Evolutionary conservation across 2,797 vertebrate species (phyloP).

Genomic region (Carcharodon carcharias): DNA sequence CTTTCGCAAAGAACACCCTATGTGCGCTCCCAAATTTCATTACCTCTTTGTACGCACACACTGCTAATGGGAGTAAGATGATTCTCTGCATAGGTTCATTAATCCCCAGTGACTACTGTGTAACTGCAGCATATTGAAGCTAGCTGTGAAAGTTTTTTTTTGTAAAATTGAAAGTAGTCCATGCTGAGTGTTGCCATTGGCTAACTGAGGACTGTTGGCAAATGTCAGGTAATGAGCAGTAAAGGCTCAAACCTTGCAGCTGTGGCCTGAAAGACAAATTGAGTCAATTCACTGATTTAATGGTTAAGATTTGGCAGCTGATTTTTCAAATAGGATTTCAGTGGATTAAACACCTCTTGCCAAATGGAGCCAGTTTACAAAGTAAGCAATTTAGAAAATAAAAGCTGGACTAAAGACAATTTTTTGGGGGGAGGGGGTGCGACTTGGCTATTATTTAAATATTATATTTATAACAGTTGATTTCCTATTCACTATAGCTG

Average conservation of each 20-base stretch:
- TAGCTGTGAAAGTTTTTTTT: neutral
- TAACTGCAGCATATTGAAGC: neutral
- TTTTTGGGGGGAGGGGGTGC: neutral
- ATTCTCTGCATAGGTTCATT: neutral
- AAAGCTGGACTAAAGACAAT: neutral
- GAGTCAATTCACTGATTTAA: neutral
- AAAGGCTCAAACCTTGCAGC: neutral
- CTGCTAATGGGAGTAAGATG: neutral
- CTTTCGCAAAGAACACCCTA: neutral
- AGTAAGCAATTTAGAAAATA: neutral
- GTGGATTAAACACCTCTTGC: conserved; percentile 34
- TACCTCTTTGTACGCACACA: neutral
- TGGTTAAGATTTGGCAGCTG: neutral
- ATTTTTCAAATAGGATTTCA: conserved; percentile 39
- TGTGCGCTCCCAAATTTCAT: neutral
- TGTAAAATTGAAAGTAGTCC: neutral
- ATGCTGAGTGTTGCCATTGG: neutral
- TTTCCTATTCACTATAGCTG: neutral
- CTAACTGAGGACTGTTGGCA: neutral
- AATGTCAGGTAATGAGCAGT: neutral
- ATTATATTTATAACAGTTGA: neutral
- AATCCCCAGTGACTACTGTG: neutral
- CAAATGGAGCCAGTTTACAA: neutral
- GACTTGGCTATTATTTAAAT: neutral
- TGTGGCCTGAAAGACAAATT: neutral